Conservation (phyloP, 2,797 vertebrate genomes). For the Fistularia tabacaria region DNA sequence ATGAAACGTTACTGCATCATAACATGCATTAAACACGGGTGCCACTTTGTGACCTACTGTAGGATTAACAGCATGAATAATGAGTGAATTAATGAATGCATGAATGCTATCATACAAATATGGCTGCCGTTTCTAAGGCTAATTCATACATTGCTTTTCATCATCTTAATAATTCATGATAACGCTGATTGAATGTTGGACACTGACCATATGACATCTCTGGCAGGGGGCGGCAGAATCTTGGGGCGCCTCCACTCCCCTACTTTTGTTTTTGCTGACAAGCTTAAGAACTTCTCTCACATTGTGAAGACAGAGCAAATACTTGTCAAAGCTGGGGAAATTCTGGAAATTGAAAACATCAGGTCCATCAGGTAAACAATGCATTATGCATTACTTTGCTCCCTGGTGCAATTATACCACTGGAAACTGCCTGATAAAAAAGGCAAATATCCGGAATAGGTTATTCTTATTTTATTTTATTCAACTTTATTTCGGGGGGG, state of each 20-base stretch:
- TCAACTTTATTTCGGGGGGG: no score
- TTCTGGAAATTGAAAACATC: constrained; percentile 41
- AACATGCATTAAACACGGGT: no score
- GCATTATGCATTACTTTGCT: constrained; percentile 53
- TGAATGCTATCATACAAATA: no score
- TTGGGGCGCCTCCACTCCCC: constrained; percentile 8
- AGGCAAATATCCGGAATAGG: constrained; percentile 13
- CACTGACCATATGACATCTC: constrained; percentile 20
- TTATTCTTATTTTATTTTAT: constrained; percentile 2
- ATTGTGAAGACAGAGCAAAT: constrained; percentile 8
- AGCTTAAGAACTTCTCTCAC: constrained; percentile 13
- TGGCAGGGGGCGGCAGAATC: constrained; percentile 4
- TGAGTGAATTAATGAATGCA: no score
- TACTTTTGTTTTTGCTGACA: background rate
- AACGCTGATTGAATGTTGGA: background rate
- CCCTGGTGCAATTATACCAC: constrained; percentile 29
- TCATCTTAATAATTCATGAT: no score
- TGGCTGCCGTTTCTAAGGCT: no score
- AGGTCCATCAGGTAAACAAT: constrained; percentile 63
- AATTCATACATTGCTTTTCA: no score
- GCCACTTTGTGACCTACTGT: no score
- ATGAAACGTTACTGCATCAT: no score
- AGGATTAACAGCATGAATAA: no score
- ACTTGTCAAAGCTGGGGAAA: no score
- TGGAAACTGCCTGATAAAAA: constrained; percentile 11